Evolutionary conservation across 2,888 invertebrate genomes (phyloP).

Genomic region (Hesperia comma): DNA sequence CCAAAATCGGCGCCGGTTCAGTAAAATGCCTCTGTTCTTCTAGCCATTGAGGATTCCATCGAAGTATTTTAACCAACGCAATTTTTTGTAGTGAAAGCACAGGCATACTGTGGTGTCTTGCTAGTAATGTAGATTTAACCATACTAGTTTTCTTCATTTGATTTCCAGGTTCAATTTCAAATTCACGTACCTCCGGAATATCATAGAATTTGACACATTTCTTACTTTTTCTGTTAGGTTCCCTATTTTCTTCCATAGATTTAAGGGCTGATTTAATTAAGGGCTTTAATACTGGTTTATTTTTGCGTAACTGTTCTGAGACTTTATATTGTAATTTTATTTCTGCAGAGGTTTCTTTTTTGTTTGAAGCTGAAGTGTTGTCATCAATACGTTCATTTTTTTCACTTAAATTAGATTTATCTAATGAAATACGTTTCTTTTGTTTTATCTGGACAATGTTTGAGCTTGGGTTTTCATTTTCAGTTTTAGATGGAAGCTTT

Average conservation of each 20-base stretch:
- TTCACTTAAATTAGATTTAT: background rate
- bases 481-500: background rate
- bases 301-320: background rate
- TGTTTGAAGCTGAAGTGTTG: background rate
- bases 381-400: background rate
- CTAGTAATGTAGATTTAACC: slow-evolving; percentile 59
- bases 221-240: slow-evolving; percentile 56
- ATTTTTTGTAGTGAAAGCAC: slow-evolving; percentile 70
- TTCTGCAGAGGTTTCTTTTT: slow-evolving; percentile 1
- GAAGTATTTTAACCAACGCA: slow-evolving; percentile 82
- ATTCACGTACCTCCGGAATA: slow-evolving; percentile 55
- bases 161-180: slow-evolving; percentile 72
- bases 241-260: slow-evolving; percentile 23
- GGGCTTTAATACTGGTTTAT: background rate
- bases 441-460: background rate
- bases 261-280: slow-evolving; percentile 21
- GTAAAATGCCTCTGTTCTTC: slow-evolving; percentile 77
- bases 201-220: slow-evolving; percentile 69
- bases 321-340: slow-evolving; percentile 2
- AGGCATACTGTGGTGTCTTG: slow-evolving; percentile 59
- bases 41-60: slow-evolving; percentile 88
- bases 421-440: background rate
- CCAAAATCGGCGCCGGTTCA: slow-evolving; percentile 82
- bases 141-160: slow-evolving; percentile 67
- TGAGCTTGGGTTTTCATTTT: background rate